Evolutionary conservation across 1,140 invertebrate genomes (phyloP).

Genomic region (Trachelipus rathkii): DNA sequence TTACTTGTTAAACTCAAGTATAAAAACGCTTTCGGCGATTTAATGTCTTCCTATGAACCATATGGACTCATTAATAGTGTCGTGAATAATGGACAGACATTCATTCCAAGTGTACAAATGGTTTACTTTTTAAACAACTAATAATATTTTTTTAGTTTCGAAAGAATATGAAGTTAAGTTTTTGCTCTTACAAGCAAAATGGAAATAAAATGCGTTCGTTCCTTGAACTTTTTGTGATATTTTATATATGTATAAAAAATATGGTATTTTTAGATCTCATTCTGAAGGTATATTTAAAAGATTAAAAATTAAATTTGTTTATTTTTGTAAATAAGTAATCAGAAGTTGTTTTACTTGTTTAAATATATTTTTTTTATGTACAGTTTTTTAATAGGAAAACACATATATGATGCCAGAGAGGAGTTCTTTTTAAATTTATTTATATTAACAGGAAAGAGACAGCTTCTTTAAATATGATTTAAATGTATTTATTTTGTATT

Average conservation of each 20-base stretch:
- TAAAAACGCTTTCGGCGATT: too few species aligned
- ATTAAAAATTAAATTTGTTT: conserved; percentile 3
- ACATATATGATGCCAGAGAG: not conserved
- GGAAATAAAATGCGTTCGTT: not conserved
- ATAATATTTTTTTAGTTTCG: too few species aligned
- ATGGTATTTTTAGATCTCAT: conserved; percentile 13
- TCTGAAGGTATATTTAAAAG: not conserved
- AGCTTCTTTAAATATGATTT: not conserved
- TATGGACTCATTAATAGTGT: too few species aligned
- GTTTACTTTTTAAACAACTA: too few species aligned
- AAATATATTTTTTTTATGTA: not conserved
- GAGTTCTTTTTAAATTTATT: not conserved
- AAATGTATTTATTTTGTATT: conserved; percentile 3
- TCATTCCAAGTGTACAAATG: too few species aligned
- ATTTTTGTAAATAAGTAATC: conserved; percentile 4
- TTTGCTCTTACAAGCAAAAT: not conserved
- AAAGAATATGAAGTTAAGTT: too few species aligned
- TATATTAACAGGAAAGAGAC: not conserved
- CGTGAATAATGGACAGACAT: too few species aligned
- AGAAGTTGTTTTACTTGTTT: conserved; percentile 1
- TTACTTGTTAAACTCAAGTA: too few species aligned
- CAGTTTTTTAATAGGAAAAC: conserved; percentile 9
- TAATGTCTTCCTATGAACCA: too few species aligned
- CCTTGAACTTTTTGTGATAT: conserved; percentile 4
- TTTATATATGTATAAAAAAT: not conserved